These are phyloP conservation scores for Esperia sulphurella DNA, from an alignment of 2,888 invertebrate genomes.

Conservation along the genomic window DNA sequence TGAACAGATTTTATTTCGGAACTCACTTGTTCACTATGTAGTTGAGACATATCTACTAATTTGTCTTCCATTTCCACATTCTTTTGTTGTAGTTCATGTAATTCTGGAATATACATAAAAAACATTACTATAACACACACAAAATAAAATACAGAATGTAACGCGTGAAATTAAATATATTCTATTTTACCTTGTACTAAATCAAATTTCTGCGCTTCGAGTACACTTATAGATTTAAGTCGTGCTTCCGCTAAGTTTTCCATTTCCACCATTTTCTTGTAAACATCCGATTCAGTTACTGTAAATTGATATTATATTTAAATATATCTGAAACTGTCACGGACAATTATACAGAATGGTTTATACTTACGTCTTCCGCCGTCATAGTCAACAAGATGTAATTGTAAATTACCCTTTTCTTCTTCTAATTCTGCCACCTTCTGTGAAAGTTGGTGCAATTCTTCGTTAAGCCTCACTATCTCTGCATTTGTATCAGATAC, in stretches of 20 bases:
- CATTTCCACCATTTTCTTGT: conserved; percentile 68
- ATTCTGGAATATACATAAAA: conserved; percentile 58
- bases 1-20: conserved; percentile 89
- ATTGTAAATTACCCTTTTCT: conserved; percentile 94
- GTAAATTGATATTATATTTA: conserved; percentile 23
- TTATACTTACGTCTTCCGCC: conserved; percentile 81
- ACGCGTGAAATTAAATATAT: no score
- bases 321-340: neutral
- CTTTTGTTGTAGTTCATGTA: conserved; percentile 80
- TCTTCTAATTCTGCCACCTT: conserved; percentile 92
- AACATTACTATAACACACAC: neutral
- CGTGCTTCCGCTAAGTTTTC: conserved; percentile 74
- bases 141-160: neutral
- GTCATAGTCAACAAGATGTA: conserved; percentile 90
- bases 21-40: conserved; percentile 84
- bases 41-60: conserved; percentile 79
- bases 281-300: conserved; percentile 74
- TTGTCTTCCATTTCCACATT: conserved; percentile 81
- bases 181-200: conserved; percentile 78
- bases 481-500: conserved; percentile 84
- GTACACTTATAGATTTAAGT: conserved; percentile 77
- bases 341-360: no score
- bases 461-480: conserved; percentile 81
- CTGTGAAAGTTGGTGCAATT: conserved; percentile 82
- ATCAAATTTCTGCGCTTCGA: conserved; percentile 84